Base-by-base conservation (phyloP, 1,140 invertebrate species). In the Latrodectus geometricus region DNA sequence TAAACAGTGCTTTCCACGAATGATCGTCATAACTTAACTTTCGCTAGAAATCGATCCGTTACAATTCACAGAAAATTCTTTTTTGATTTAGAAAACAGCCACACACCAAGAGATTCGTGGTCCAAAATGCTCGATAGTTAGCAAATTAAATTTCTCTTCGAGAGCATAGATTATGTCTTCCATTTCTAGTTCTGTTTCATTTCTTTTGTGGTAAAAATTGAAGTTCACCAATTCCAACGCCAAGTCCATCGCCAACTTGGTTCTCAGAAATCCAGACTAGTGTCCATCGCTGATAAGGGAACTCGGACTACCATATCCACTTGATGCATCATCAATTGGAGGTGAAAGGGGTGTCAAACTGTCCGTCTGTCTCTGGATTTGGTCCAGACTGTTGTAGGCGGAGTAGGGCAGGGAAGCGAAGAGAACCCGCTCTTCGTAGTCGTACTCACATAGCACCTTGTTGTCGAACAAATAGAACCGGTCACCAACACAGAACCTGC, bases 401-500 rank as follows among this genome's bases (percentile, higher is more conserved):
- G 74, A 70, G 91, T 96, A 96, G 50, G 96, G 95, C 95, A 97
- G 96, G 89, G 94, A 96, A 48, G 96, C 96, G 90, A 96, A 97
- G 83, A 96, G 94, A 91, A 96, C 93, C 89, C 96, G 92, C 91
- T 97, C 96, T 91, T 97, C 96, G 92, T 97, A 98, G 91, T 98
- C 96, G 91, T 97, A 96, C 91, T 97, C 96, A 92, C 96, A 98
- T 2, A 98, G 93, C 88, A 98, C 97, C 92, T 96, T 96, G 92
- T 97, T 97, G 91, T 97, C 96, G 91, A 95, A 97, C 88, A 97
- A 91, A 91, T 97, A 97, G 91, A 97, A 98, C 89, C 95, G 93
- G 90, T 98, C 97, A 7, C 97, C 97, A 8, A 98, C 96, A 92
- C 97, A 98, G 93, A 98, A 98, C 93, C 97, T 97, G 93, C 2